Conservation (phyloP, 1,140 invertebrate species). For the Neotoxoptera formosana region DNA sequence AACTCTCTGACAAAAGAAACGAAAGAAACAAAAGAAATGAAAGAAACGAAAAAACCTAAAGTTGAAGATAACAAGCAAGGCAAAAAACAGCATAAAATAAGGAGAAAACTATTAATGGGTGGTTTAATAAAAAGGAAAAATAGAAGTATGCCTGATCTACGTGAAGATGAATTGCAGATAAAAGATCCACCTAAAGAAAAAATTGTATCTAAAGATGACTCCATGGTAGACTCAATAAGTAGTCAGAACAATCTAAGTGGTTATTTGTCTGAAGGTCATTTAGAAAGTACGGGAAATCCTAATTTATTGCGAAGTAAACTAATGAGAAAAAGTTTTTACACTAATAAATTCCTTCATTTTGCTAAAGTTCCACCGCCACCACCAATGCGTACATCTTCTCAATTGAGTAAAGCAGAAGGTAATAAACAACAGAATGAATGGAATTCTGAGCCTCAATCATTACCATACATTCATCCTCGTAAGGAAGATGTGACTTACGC, state of each 20-base stretch:
- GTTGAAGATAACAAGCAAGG: constrained; percentile 72
- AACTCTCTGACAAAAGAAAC: constrained; percentile 61
- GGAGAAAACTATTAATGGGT: constrained; percentile 87
- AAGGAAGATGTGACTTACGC: constrained; percentile 68
- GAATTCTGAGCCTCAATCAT: constrained; percentile 70
- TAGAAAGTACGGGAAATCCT: constrained; percentile 81
- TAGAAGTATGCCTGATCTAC: constrained; percentile 88
- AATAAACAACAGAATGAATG: constrained; percentile 65
- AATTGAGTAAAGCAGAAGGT: constrained; percentile 70
- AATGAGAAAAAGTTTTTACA: constrained; percentile 89
- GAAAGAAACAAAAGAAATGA: too few species aligned
- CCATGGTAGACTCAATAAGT: constrained; percentile 72
- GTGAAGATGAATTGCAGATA: constrained; percentile 67
- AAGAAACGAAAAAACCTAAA: constrained; percentile 60
- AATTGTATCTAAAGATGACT: constrained; percentile 74
- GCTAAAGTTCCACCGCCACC: constrained; percentile 87
- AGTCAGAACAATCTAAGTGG: constrained; percentile 74
- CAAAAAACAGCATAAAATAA: constrained; percentile 91
- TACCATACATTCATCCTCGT: constrained; percentile 70
- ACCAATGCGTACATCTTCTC: constrained; percentile 84
- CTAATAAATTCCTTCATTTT: constrained; percentile 73
- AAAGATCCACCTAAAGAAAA: constrained; percentile 59
- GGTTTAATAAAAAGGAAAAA: constrained; percentile 88
- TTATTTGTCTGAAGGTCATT: constrained; percentile 85
- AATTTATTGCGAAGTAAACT: constrained; percentile 85